Base-by-base conservation (phyloP, 2,888 invertebrate genomes). In the Aphidius colemani region DNA sequence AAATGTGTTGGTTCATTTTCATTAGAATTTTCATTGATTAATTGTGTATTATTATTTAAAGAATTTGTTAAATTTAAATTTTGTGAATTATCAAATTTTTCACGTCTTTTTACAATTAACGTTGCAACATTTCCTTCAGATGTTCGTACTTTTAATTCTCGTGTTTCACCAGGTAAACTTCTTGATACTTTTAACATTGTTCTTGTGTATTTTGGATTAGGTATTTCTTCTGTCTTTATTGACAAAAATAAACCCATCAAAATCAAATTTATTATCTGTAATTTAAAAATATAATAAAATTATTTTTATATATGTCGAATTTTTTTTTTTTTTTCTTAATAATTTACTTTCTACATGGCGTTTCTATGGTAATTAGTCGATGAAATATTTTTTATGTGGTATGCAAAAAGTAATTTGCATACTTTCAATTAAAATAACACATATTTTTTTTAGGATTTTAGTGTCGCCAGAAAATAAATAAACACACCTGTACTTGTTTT, bases 181-280 rank as follows among this genome's bases (percentile, higher is more conserved):
- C 93, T 85, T 2, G 91, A 89, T 18, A 92, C 91, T 78, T 92
- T 90, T 51, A 92, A 84, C 78, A 91, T 90, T 1, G 92, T 91
- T 65, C 92, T 85, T 30, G 91, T 87, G 51, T 90, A 85, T 62
- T 89, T 84, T 6, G 90, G 88, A 59, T 75, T 78, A 2, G 80
- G 82, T 4, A 81, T 13, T 10, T 78, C 75, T 6, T 71, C 68
- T n/a, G 58, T 50, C 10, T 61, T 66, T 6, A 64, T 62, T 57
- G 64, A 43, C 50, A 67, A 48, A 59, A 64, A 59, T 48, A 56
- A 61, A 44, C 64, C 40, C 50, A 70, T 55, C 45, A 68, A 13
- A 7, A 53, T 18, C 46, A 65, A 65, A 53, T 30, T 30, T 30
- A 66, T 55, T n/a, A 63, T 46, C 70, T 70, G 63, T 41, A 67